Base-by-base conservation (phyloP, 2,888 invertebrate genomes). In the Biston stratarius region DNA sequence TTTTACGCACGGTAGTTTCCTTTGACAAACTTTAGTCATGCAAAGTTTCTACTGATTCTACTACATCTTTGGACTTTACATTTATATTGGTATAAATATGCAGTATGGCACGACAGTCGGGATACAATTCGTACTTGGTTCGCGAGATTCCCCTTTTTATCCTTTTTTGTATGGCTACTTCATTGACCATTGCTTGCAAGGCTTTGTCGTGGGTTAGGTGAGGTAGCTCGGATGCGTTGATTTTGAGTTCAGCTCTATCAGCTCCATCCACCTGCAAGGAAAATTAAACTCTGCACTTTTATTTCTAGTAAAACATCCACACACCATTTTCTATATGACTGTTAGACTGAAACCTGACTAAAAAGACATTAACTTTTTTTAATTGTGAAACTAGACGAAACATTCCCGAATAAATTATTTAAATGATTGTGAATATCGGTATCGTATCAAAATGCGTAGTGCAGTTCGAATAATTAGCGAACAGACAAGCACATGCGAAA, bases 61-160 rank as follows among this genome's bases (percentile, higher is more conserved):
- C 59, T 33, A 67, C 45, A 55, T 70, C 62, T 69, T 63, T 67
- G 55, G 67, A 62, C 34, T 64, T 69, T 8, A 66, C 49, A 61
- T 57, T 70, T 40, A 56, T 83, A 53, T 87, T 86, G 24, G 92
- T 90, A 71, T 77, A 87, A 78, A 94, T 88, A 73, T 92, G 77
- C 57, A 94, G 77, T 74, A 92, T 88, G 5, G 92, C 94, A 59
- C 92, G 85, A 77, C 92, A 92, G 55, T 88, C 86, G 2, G 92
- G 92, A 76, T 88, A 94, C 42, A 88, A 74, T 70, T 92, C 89
- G 73, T 84, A 94, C 71, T 88, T 88, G 0, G 88, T 87, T 73
- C 77, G 87, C 24, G 77, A 67, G 64, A 94, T 89, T 49, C 86
- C 91, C 40, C 73, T 79, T 74, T 77, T 86, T 34, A 88, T 73